Conservation (phyloP, 2,113 vertebrate genomes). For the Nothobranchius kuhntae region DNA sequence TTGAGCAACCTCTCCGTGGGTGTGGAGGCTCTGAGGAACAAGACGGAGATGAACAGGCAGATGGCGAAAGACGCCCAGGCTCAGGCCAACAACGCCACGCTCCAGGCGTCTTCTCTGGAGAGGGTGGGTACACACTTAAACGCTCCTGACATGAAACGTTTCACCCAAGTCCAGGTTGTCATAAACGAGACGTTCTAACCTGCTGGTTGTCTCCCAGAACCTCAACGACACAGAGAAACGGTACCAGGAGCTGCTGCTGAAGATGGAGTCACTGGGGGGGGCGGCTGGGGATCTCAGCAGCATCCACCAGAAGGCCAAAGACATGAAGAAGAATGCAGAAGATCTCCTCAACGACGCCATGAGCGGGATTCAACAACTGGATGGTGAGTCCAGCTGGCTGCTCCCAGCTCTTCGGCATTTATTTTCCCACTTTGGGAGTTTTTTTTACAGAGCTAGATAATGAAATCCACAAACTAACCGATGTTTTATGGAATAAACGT, state of each 20-base stretch:
- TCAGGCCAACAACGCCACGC: slow-evolving; percentile 65
- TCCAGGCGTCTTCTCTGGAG: slow-evolving; percentile 61
- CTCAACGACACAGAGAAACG: slow-evolving; percentile 74
- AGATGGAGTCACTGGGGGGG: slow-evolving; percentile 63
- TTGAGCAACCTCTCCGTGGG: slow-evolving; percentile 73
- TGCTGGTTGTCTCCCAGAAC: slow-evolving; percentile 63
- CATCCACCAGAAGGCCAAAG: slow-evolving; percentile 64
- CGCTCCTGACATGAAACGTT: no score
- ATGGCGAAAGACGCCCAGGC: slow-evolving; percentile 74
- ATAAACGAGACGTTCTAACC: neutral
- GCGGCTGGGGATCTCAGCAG: slow-evolving; percentile 43
- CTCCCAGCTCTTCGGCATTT: neutral
- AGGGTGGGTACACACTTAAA: slow-evolving; percentile 37
- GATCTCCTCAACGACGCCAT: slow-evolving; percentile 80
- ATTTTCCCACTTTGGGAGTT: no score
- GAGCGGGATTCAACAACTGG: slow-evolving; percentile 75
- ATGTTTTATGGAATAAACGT: no score
- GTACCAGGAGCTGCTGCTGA: slow-evolving; percentile 74
- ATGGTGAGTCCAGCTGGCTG: slow-evolving; percentile 70
- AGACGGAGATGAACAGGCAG: slow-evolving; percentile 60
- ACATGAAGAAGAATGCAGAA: slow-evolving; percentile 76
- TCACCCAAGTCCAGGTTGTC: no score
- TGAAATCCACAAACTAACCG: no score
- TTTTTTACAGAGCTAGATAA: no score
- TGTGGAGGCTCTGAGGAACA: slow-evolving; percentile 72